phyloP scores from a whole-genome alignment of 2,113 vertebrate species.

The Catharus minimus region DNA sequence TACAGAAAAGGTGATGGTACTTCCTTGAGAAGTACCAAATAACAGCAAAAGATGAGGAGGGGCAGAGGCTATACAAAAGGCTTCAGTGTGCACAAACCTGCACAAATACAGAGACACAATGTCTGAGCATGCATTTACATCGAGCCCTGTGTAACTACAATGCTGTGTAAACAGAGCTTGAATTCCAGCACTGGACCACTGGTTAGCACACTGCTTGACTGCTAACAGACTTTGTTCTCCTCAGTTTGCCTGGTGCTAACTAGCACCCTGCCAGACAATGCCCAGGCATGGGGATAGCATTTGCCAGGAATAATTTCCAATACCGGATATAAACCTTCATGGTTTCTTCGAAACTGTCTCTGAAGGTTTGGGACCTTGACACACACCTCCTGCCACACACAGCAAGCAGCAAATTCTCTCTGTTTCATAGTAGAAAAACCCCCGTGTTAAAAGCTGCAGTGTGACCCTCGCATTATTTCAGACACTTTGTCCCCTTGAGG shows the following conservation, averaged over 20 bases:
- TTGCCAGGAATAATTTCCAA: background rate
- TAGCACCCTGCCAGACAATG: background rate
- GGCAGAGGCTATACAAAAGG: background rate
- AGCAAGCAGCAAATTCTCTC: background rate
- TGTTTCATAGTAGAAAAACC: background rate
- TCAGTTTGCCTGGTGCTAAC: background rate
- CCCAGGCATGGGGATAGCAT: background rate
- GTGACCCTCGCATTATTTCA: background rate
- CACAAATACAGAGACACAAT: background rate
- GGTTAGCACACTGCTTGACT: background rate
- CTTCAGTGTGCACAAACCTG: rapidly evolving
- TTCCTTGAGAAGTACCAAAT: background rate
- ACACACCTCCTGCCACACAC: background rate
- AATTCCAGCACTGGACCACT: background rate
- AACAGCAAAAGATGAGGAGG: background rate
- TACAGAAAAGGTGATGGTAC: background rate
- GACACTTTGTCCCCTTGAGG: background rate
- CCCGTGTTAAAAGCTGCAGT: background rate
- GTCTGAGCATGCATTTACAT: background rate
- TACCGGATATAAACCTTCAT: background rate
- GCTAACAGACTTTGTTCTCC: background rate
- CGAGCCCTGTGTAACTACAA: background rate
- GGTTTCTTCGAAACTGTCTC: background rate
- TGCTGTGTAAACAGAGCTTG: background rate
- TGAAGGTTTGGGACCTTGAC: background rate